A percentile compares a stretch with the other conserved stretches of the same genome.
Conservation (phyloP, 2,113 vertebrate species). For the Danionella cerebrum region DNA sequence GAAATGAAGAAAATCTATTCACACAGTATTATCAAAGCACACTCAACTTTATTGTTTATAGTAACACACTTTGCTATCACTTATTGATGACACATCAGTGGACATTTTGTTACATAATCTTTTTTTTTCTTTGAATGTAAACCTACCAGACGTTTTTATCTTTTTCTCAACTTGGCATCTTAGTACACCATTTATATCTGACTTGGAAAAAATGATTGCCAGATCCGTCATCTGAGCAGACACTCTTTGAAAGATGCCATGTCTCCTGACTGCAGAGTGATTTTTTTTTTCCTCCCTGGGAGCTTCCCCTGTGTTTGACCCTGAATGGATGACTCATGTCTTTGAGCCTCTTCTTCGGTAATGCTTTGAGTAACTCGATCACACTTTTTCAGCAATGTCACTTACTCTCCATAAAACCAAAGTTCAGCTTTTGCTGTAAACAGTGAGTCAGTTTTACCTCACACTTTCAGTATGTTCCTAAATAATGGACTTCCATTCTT, state of each 20-base stretch:
- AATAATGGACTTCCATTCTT: conserved; percentile 34
- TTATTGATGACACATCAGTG: too few species aligned
- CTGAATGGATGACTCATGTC: conserved; percentile 16
- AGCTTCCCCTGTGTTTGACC: conserved; percentile 23
- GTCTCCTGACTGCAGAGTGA: conserved; percentile 1
- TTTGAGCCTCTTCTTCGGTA: conserved; percentile 15
- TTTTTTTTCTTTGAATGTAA: not conserved
- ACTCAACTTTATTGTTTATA: too few species aligned
- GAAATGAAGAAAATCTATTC: too few species aligned
- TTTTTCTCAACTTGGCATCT: not conserved
- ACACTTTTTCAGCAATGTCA: conserved; percentile 13
- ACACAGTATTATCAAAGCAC: too few species aligned
- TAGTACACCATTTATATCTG: not conserved
- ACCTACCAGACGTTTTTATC: too few species aligned
- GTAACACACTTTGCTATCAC: too few species aligned
- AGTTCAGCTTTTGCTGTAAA: conserved; percentile 23
- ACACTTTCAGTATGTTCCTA: conserved; percentile 20
- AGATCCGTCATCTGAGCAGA: conserved; percentile 10
- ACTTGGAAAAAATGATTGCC: not conserved
- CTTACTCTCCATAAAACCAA: conserved; percentile 16
- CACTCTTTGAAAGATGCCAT: conserved; percentile 9
- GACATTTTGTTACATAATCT: too few species aligned
- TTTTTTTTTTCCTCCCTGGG: not conserved
- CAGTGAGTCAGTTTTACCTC: conserved; percentile 1
- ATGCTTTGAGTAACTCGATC: not conserved